Conservation (phyloP, 2,113 vertebrate species). For the Rhineura floridana region DNA sequence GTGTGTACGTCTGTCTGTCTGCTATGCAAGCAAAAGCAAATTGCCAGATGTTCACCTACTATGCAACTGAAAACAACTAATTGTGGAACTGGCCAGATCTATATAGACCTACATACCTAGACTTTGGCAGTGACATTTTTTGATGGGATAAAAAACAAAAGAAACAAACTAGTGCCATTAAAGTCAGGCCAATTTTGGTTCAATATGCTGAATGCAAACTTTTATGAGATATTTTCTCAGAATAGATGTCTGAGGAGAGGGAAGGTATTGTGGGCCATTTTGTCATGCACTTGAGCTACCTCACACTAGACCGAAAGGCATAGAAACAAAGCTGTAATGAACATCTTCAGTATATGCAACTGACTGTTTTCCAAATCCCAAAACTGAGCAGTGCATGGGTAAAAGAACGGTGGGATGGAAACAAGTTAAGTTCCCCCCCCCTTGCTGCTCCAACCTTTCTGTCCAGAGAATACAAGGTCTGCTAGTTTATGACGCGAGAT, state of each 20-base stretch:
- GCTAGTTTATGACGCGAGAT: not conserved
- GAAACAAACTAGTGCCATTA: too few species aligned
- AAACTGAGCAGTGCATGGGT: not conserved
- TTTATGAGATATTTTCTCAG: not conserved
- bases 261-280: not conserved
- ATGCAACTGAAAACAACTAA: too few species aligned
- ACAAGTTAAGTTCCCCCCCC: too few species aligned
- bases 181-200: not conserved
- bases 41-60: not conserved
- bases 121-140: not conserved
- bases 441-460: not conserved
- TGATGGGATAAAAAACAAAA: not conserved
- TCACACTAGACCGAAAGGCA: not conserved
- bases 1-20: too few species aligned
- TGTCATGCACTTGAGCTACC: not conserved
- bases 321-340: not conserved
- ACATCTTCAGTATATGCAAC: not conserved
- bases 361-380: not conserved
- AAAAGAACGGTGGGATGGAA: not conserved
- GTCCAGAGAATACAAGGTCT: not conserved
- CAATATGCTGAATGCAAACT: not conserved
- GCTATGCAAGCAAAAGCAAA: not conserved
- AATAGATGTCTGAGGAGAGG: not conserved
- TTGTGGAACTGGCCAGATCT: not conserved
- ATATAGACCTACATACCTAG: not conserved